Percentiles rank a stretch among this genome's conserved stretches.
Conservation (phyloP, 2,113 vertebrate species). For the Gymnogyps californianus region DNA sequence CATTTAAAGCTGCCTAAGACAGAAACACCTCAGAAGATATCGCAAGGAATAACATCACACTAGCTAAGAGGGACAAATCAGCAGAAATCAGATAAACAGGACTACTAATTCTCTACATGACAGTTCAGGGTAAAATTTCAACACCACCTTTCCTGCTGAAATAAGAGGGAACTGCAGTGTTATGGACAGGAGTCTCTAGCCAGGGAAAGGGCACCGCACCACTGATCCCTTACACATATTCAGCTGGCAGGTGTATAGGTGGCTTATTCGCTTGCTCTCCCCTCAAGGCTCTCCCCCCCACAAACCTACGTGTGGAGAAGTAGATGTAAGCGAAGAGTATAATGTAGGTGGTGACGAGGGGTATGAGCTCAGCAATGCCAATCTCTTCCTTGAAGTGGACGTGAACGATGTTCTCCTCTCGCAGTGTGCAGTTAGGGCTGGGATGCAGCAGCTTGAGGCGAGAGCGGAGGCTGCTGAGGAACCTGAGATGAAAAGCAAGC, state of each 20-base stretch:
- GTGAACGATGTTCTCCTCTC: conserved; percentile 88
- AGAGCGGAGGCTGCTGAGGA: conserved; percentile 87
- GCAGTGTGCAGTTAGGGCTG: conserved; percentile 89
- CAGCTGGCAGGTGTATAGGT: neutral
- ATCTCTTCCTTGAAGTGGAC: conserved; percentile 99
- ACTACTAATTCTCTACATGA: rapidly evolving
- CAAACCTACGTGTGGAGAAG: conserved; percentile 92
- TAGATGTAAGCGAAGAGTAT: conserved; percentile 99
- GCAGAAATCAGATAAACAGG: neutral
- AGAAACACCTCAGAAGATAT: neutral
- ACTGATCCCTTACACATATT: neutral
- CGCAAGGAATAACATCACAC: neutral
- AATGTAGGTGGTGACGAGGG: conserved; percentile 97
- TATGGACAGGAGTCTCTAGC: rapidly evolving
- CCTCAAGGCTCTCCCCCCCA: neutral
- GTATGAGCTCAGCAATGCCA: conserved; percentile 92
- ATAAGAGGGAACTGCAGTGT: neutral
- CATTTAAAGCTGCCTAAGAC: neutral
- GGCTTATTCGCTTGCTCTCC: neutral
- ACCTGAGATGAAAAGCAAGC: conserved; percentile 66
- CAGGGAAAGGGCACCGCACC: neutral
- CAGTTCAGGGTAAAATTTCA: neutral
- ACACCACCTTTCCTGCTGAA: neutral
- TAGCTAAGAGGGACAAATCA: neutral
- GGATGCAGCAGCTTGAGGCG: conserved; percentile 91